Evolutionary conservation across 37 sponge, comb jelly and placozoan genomes (phyloP), one percentile per base, ranked within the genome.

Genomic region (Crambe crambe): DNA sequence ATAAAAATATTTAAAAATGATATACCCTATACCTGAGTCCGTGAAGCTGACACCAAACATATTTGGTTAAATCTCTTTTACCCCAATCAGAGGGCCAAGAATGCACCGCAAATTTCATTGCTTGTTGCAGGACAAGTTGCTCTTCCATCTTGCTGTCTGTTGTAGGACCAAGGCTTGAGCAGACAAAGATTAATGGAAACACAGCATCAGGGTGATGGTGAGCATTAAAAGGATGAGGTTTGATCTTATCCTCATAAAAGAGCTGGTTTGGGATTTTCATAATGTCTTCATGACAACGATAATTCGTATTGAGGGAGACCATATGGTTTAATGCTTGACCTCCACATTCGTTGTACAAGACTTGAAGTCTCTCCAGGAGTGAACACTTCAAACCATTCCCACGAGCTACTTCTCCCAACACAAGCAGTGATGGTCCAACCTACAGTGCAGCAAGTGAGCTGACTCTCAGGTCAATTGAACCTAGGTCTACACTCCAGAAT

Each of bases 361-460:
- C 10, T 29, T 72, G 61, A 29, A 92, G 83, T 3, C 93, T 76
- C 36, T 80, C 75, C 23, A 92, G 42, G 23, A 92, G 69, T 1
- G 93, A 92, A n/a, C 26, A 18, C 27, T 65, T 76, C 26, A 92
- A 39, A 23, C 89, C 93, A 82, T 88, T 42, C 37, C 65, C 56
- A 40, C 64, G 66, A 23, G 86, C 66, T 78, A 85, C 61, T 23
- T 88, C 79, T 40, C 93, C 93, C 25, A 88, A 82, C 1, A 92
- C 93, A 42, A 84, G 63, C 34, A 81, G 40, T n/a, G 77, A 54
- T 42, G 89, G 93, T 35, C 93, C 93, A 80, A 92, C 89, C 93
- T 92, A 56, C 25, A n/a, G n/a, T n/a, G n/a, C n/a, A n/a, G n/a
- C n/a, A n/a, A n/a, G n/a, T n/a, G n/a, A n/a, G n/a, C n/a, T n/a